Conservation (phyloP, 1,140 invertebrate species). For the Proales similis region DNA sequence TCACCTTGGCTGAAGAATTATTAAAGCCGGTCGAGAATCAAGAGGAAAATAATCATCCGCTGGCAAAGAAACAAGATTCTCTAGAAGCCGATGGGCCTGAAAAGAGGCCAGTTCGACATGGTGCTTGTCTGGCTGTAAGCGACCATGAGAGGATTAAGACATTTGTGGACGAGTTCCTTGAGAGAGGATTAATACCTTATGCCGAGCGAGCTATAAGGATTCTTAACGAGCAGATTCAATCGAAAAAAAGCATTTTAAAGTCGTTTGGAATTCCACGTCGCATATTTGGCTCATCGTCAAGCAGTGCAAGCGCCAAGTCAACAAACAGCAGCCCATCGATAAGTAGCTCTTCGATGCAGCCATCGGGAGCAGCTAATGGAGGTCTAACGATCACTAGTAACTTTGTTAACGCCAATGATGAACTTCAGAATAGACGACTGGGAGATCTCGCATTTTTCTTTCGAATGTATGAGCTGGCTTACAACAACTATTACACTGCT, state of each 20-base stretch:
- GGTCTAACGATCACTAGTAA: background rate
- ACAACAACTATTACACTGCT: conserved; percentile 83
- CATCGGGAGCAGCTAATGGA: background rate
- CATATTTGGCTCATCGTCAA: conserved; percentile 72
- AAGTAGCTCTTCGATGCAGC: background rate
- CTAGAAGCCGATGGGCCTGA: background rate
- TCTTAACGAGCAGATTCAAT: conserved; percentile 69
- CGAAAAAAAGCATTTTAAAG: conserved; percentile 49
- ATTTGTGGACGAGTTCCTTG: conserved; percentile 78
- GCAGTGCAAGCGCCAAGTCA: conserved; percentile 58
- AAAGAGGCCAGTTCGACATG: conserved; percentile 50
- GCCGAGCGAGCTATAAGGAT: conserved; percentile 75
- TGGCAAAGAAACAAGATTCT: background rate
- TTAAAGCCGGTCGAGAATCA: background rate
- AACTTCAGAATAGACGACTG: conserved; percentile 78
- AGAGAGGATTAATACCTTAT: conserved; percentile 77
- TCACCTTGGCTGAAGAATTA: background rate
- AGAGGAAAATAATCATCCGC: too few relatives aligned
- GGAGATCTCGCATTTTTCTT: conserved; percentile 94
- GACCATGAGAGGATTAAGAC: conserved; percentile 72
- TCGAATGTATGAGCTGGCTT: conserved; percentile 81
- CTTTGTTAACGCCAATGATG: conserved; percentile 59
- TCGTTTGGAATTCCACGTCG: conserved; percentile 86
- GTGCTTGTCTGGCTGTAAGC: conserved; percentile 65
- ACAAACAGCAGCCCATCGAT: background rate